Conservation (phyloP, 2,113 vertebrate genomes). For the Myotis yumanensis region DNA sequence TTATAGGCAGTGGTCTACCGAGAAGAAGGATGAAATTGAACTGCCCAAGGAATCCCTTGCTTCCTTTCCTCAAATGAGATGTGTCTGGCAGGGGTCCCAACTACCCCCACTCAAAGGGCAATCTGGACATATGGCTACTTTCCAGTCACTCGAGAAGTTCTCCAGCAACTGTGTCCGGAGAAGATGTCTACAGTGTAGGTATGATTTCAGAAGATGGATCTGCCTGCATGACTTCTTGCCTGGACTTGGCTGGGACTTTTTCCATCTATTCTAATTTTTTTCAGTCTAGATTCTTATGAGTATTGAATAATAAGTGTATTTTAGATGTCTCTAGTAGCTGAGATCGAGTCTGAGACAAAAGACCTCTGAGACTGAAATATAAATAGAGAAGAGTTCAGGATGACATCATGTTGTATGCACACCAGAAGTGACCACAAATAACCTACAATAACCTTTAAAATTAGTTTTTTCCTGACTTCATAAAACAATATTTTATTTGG, state of each 20-base stretch:
- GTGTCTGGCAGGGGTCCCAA: not conserved
- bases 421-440: conserved; percentile 90
- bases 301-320: conserved; percentile 75
- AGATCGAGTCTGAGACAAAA: conserved; percentile 81
- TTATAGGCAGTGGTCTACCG: not conserved
- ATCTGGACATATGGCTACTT: not conserved
- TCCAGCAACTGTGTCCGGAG: not conserved
- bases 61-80: not conserved
- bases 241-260: conserved; percentile 65
- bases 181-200: conserved; percentile 30
- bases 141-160: conserved; percentile 4
- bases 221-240: conserved; percentile 61
- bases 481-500: conserved; percentile 92
- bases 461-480: conserved; percentile 92
- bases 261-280: conserved; percentile 68
- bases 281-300: conserved; percentile 65
- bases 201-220: conserved; percentile 66
- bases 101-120: not conserved
- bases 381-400: conserved; percentile 84
- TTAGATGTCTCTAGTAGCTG: conserved; percentile 78
- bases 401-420: conserved; percentile 87
- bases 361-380: conserved; percentile 81
- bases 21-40: not conserved
- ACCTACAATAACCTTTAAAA: conserved; percentile 90
- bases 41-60: not conserved